Conservation (phyloP, 2,113 vertebrate species). For the Saguinus midas region DNA sequence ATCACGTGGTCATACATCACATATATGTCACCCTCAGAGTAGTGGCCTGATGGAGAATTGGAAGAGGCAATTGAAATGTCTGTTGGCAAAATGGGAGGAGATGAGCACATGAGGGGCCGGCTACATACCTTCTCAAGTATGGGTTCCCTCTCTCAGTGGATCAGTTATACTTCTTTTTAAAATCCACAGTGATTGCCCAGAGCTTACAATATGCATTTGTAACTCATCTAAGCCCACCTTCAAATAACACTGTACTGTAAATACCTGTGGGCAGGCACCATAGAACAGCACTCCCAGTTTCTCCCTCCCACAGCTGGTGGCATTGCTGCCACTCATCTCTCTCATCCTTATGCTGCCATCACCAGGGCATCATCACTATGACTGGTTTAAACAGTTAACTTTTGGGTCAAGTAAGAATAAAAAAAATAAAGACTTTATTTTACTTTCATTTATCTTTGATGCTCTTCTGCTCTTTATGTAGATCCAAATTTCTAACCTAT, state of each 20-base stretch:
- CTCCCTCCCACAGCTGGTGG: not conserved
- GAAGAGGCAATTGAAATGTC: not conserved
- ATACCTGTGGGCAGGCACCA: not conserved
- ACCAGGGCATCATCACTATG: not conserved
- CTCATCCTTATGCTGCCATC: not conserved
- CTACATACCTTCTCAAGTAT: not conserved
- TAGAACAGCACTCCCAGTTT: not conserved
- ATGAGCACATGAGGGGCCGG: not conserved
- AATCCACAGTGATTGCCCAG: not conserved
- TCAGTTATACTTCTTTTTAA: not conserved
- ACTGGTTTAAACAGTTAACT: conserved; percentile 28
- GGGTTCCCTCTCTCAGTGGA: not conserved
- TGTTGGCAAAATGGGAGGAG: not conserved
- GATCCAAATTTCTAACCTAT: not conserved
- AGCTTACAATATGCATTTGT: not conserved
- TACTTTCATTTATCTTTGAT: not conserved
- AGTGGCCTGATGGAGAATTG: not conserved
- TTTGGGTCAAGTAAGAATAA: not conserved
- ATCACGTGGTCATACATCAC: not conserved
- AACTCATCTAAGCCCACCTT: not conserved
- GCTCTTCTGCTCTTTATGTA: not conserved
- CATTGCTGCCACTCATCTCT: not conserved
- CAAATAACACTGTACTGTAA: not conserved
- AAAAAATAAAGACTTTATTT: not conserved
- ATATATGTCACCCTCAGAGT: not conserved